Evolutionary conservation across 2,797 vertebrate species (phyloP), one percentile per base, ranked within the genome.

Genomic region (Delichon dasypus): DNA sequence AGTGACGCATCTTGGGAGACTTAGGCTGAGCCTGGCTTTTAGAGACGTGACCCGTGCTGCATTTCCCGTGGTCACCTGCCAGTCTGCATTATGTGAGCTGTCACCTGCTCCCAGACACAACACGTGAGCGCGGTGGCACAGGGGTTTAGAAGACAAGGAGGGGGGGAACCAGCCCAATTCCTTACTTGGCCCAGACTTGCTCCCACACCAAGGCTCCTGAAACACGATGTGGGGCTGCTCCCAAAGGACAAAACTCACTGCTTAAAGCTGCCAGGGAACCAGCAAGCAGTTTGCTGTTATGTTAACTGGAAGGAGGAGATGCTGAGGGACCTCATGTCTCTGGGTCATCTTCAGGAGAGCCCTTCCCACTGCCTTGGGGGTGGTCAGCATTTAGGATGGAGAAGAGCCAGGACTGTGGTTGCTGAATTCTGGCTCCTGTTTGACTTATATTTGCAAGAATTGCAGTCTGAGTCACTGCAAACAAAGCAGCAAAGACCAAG

Each of bases 1-100:
- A 97, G 74, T 90, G 90, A 94, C 57, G 64, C 89, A 95, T 93
- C 94, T 92, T 80, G 89, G 83, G 73, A 94, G 94, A 93, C 95
- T 94, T 95, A 88, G 88, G 81, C 42, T 94, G 92, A 97, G 82
- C 74, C 77, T 66, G 89, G 85, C 77, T 97, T 78, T 87, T 55
- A 68, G 89, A 95, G 94, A 90, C 9, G 23, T 96, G 92, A 93
- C 85, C 88, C 1, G 22, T 53, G 55, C 88, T 87, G 89, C 85
- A 62, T 90, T 93, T 95, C 78, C 71, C 1, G 19, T 60, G 83
- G 45, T 93, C 93, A 91, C 95, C 93, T 96, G 96, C 88, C 95
- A 78, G 76, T 53, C 14, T 8, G 72, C 94, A 88, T 96, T 93
- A 87, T 3, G 21, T 32, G 81, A 90, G 75, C 91, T 88, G 91